A percentile compares a stretch with the other conserved stretches of the same genome.
phyloP scores from a whole-genome alignment of 2,888 invertebrate genomes.

The Napeogenes inachia region DNA sequence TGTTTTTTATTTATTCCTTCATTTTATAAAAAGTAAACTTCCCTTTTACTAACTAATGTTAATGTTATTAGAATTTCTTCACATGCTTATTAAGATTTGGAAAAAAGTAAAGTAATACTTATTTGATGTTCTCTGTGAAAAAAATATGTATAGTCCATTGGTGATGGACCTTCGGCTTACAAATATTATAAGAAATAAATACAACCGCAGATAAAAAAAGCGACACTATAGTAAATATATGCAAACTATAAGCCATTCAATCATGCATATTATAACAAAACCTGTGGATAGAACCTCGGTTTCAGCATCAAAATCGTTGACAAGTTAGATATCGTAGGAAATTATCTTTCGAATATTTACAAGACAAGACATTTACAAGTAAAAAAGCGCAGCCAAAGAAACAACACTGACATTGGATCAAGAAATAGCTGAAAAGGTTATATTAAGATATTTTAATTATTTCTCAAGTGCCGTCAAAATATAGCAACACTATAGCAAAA shows the following conservation, averaged over 20 bases:
- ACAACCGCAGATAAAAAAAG: slow-evolving; percentile 1
- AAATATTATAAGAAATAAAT: neutral
- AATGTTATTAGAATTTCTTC: no score
- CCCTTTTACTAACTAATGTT: no score
- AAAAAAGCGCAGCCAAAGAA: slow-evolving; percentile 18
- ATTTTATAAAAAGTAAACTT: no score
- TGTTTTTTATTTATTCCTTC: no score
- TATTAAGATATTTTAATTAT: neutral
- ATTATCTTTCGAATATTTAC: slow-evolving; percentile 10
- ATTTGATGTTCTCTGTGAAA: no score
- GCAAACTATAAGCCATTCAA: slow-evolving; percentile 29
- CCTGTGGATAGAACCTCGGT: neutral
- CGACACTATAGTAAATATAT: neutral
- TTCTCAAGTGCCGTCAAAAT: slow-evolving; percentile 6
- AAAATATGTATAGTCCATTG: no score
- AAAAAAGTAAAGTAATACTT: no score
- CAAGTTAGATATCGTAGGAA: neutral
- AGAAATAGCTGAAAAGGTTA: neutral
- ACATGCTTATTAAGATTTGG: no score
- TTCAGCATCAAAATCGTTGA: neutral
- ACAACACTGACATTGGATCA: slow-evolving; percentile 23
- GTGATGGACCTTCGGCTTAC: no score
- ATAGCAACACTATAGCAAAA: neutral
- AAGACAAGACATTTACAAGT: neutral
- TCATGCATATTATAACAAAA: slow-evolving; percentile 26